These are phyloP conservation scores for Watsonalla cultraria DNA, from an alignment of 2,888 invertebrate genomes.

Conservation along the genomic window DNA sequence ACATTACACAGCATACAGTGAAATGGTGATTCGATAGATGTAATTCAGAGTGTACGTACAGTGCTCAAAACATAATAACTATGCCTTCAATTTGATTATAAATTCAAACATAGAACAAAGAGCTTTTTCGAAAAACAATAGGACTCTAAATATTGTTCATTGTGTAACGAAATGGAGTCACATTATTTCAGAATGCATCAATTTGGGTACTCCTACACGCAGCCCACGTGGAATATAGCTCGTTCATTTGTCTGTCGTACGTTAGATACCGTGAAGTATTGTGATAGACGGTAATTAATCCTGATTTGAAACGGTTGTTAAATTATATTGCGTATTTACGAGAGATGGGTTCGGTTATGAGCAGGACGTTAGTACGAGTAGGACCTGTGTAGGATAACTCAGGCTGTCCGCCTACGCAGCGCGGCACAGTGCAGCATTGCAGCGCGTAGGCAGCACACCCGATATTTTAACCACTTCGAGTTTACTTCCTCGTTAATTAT, in stretches of 20 bases:
- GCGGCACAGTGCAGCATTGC: slow-evolving; percentile 23
- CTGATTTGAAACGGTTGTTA: neutral
- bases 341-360: slow-evolving; percentile 22
- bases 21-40: no score
- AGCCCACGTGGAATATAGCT: slow-evolving; percentile 31
- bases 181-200: slow-evolving; percentile 40
- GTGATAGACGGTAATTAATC: neutral
- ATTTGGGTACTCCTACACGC: slow-evolving; percentile 54
- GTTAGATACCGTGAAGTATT: neutral
- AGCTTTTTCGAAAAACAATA: slow-evolving; percentile 49
- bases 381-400: slow-evolving; percentile 44
- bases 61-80: neutral
- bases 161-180: slow-evolving; percentile 45
- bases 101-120: slow-evolving; percentile 37
- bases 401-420: slow-evolving; percentile 49
- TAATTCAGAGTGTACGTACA: no score
- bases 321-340: neutral
- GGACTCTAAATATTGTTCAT: slow-evolving; percentile 38
- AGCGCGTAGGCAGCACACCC: slow-evolving; percentile 28
- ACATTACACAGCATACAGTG: no score
- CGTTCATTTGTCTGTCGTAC: neutral
- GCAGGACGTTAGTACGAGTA: slow-evolving; percentile 34
- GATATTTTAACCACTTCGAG: slow-evolving; percentile 22
- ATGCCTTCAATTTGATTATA: slow-evolving; percentile 15
- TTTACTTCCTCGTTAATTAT: slow-evolving; percentile 19